Base-by-base conservation (phyloP, 2,888 invertebrate species). In the Coelopa pilipes region DNA sequence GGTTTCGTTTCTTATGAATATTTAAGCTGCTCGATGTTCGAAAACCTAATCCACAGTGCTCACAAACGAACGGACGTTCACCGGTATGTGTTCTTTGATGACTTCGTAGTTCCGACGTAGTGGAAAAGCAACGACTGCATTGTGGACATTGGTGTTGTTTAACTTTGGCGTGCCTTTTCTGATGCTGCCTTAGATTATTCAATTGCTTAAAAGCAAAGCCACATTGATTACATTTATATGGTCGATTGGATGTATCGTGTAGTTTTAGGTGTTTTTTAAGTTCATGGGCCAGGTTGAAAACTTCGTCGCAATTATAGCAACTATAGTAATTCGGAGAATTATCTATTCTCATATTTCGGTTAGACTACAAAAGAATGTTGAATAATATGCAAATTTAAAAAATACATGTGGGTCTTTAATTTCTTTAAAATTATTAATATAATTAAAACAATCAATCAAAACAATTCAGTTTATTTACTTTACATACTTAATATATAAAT, bases 111-210 rank as follows among this genome's bases (percentile, higher is more conserved):
- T 34, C 34, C 34, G 34, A 34, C 4, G 34, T 7, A 7, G 34
- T 34, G 34, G 34, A 2, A 34, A 34, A 34, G 34, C 34, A 34
- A 34, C 34, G 34, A 34, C 34, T 34, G 34, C 77, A 70, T 10
- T 67, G 71, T 65, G 77, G 76, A 70, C 84, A 85, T 9, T 66
- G 63, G 60, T 85, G 86, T 0, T 85, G 85, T 45, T 84, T 84
- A 57, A 85, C 84, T 1, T 84, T 85, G 0, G 85, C 81, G 50
- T 85, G 84, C 71, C 84, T 72, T 0, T 86, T 81, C 15, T 83
- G 80, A 67, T 85, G 86, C 57, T 34, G 34, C 3, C 85, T 81
- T 68, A 85, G 72, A 24, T 84, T 83, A 69, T 85, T 83, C 5
- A 80, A 74, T 55, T 84, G 84, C 21, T 81, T 80, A 63, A 84